Evolutionary conservation across 2,113 vertebrate genomes (phyloP).

Genomic region (Nyctibius bracteatus): DNA sequence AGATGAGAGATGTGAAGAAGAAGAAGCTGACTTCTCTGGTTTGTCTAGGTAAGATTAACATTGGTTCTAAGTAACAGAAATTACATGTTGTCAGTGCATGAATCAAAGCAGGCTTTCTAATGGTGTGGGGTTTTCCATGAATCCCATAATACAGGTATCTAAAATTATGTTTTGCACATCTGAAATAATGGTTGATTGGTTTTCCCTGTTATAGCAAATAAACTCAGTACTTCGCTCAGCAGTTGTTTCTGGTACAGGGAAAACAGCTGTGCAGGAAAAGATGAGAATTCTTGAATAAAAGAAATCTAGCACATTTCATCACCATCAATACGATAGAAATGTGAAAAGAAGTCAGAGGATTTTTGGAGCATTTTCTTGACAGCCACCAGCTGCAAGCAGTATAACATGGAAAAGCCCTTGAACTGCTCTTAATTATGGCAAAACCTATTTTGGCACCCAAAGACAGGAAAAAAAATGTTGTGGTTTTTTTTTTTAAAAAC

Average conservation of each 20-base stretch:
- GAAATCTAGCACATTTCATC: background rate
- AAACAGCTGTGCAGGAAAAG: background rate
- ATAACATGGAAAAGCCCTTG: background rate
- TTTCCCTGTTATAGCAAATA: background rate
- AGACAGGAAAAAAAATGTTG: background rate
- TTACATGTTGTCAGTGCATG: background rate
- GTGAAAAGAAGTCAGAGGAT: background rate
- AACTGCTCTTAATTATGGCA: background rate
- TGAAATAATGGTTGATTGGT: background rate
- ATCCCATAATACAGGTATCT: background rate
- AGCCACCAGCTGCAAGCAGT: background rate
- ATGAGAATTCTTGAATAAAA: background rate
- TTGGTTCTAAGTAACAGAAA: background rate
- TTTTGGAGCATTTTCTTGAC: background rate
- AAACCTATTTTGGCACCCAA: background rate
- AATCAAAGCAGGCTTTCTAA: background rate
- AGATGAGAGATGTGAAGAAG: slow-evolving; percentile 94
- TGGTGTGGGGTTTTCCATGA: background rate
- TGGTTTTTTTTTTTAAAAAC: background rate
- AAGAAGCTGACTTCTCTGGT: slow-evolving; percentile 90
- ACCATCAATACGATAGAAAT: background rate
- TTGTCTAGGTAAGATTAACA: slow-evolving; percentile 84
- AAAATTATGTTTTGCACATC: background rate
- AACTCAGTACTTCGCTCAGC: background rate
- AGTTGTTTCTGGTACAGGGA: background rate